Evolutionary conservation across 2,113 vertebrate genomes (phyloP), one percentile per base, ranked within the genome.

Genomic region (Hemibagrus wyckioides): DNA sequence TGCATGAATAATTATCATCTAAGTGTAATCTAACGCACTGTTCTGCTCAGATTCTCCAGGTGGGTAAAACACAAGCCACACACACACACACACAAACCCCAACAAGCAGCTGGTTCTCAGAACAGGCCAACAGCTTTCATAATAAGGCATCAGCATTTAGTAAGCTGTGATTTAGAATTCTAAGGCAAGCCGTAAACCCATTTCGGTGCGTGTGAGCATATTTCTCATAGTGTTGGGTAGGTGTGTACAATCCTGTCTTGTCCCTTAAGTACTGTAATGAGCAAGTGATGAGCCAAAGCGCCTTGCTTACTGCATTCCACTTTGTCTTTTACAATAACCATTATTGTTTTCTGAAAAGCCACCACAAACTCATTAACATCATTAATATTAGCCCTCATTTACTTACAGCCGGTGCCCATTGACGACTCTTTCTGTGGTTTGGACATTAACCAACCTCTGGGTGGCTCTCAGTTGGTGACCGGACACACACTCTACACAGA

Each of bases 401-500:
- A 28, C 59, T 48, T 90, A 59, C 90, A 99, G 98, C 98, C 98
- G 0, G 98, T 99, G 73, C 98, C 98, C 83, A 99, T 99, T 0
- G 97, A 99, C 28, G 98, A 99, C 94, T 97, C 97, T 6, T 99
- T 99, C 96, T 99, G 98, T 0, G 98, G 98, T 80, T 93, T 99
- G 41, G 98, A 99, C 94, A 99, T 99, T 95, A 99, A 99, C 95
- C 98, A 99, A 93, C 98, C 98, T 0, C 96, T 99, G 1, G 98
- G 98, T 19, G 98, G 98, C 83, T 98, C 97, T 0, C 95, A 95
- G 41, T 95, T 99, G 1, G 97, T 99, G 89, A 97, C 97, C 0
- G 98, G 98, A 4, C 95, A 98, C 92, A 96, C 93, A 0, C 95
- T 99, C 54, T 99, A 97, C 91, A 97, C 97, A 1, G 97, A 99